Conservation (phyloP, 92 coral and sea anemone species). For the Phenganax subtilis region DNA sequence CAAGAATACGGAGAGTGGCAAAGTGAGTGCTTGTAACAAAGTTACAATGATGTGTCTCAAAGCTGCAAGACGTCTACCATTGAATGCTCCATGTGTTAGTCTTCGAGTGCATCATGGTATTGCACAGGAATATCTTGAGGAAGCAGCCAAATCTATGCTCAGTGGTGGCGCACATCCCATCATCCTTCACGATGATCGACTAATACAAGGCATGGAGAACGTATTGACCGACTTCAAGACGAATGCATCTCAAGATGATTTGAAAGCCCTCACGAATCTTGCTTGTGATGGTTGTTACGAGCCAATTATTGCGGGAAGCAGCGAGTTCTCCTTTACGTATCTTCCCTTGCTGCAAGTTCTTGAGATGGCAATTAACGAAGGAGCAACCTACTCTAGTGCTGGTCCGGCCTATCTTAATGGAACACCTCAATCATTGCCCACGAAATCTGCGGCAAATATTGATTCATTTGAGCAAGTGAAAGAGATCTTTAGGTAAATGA, state of each 20-base stretch:
- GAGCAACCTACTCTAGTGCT: conserved; percentile 57
- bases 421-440: conserved; percentile 65
- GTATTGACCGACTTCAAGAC: conserved; percentile 13
- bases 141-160: conserved; percentile 61
- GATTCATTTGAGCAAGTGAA: conserved; percentile 52
- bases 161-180: conserved; percentile 82
- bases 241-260: conserved; percentile 10
- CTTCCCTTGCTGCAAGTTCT: conserved; percentile 56
- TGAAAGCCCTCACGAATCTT: conserved; percentile 50
- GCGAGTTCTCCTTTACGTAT: conserved; percentile 65
- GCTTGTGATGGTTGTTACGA: conserved; percentile 83
- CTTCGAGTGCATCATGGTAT: conserved; percentile 57
- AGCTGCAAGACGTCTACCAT: conserved; percentile 73
- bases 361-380: conserved; percentile 74
- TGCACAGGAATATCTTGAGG: conserved; percentile 47
- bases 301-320: conserved; percentile 61
- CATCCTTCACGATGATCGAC: conserved; percentile 54
- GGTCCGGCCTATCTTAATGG: conserved; percentile 63
- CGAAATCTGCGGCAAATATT: conserved; percentile 59
- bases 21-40: conserved; percentile 51
- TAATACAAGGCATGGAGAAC: conserved; percentile 22
- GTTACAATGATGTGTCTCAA: conserved; percentile 67
- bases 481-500: conserved; percentile 1
- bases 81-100: conserved; percentile 72
- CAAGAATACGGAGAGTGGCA: conserved; percentile 50